phyloP scores from a whole-genome alignment of 2,888 invertebrate genomes.

The Xanthorhoe spadicearia region DNA sequence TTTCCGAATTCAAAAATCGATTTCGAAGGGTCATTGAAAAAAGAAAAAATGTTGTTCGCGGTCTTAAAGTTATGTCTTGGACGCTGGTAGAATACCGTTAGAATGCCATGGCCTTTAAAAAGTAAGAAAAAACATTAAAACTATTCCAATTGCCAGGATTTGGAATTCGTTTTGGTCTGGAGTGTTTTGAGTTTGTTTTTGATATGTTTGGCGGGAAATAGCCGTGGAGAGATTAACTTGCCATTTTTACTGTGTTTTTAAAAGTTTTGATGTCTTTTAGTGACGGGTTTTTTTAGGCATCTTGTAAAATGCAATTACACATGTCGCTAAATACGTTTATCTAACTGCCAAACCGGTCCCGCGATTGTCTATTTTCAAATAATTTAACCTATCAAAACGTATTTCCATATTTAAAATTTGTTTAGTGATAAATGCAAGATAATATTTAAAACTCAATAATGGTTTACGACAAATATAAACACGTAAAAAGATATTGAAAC shows the following conservation, averaged over 20 bases:
- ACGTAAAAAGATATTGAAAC: conserved; percentile 45
- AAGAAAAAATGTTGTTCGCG: conserved; percentile 74
- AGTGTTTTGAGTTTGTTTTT: conserved; percentile 54
- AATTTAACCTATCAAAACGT: not conserved
- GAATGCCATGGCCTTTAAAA: conserved; percentile 75
- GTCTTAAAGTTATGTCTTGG: conserved; percentile 77
- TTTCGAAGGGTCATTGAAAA: conserved; percentile 74
- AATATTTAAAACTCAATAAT: conserved; percentile 18
- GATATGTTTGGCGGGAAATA: conserved; percentile 28
- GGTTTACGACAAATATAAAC: conserved; percentile 39
- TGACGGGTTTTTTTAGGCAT: not conserved
- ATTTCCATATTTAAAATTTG: conserved; percentile 7
- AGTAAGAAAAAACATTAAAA: conserved; percentile 70
- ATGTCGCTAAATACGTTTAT: too few relatives aligned
- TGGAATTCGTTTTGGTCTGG: conserved; percentile 81
- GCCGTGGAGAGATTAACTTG: not conserved
- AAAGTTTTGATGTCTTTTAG: not conserved
- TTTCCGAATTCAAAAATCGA: conserved; percentile 54
- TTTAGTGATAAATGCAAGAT: conserved; percentile 23
- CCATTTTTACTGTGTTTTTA: not conserved
- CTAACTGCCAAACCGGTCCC: too few relatives aligned
- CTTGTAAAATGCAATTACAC: too few relatives aligned
- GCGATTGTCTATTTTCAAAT: too few relatives aligned
- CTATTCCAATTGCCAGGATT: conserved; percentile 84
- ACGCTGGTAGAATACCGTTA: conserved; percentile 74